Evolutionary conservation across 2,888 invertebrate species (phyloP).

Genomic region (Hydroisotoma schaefferi): DNA sequence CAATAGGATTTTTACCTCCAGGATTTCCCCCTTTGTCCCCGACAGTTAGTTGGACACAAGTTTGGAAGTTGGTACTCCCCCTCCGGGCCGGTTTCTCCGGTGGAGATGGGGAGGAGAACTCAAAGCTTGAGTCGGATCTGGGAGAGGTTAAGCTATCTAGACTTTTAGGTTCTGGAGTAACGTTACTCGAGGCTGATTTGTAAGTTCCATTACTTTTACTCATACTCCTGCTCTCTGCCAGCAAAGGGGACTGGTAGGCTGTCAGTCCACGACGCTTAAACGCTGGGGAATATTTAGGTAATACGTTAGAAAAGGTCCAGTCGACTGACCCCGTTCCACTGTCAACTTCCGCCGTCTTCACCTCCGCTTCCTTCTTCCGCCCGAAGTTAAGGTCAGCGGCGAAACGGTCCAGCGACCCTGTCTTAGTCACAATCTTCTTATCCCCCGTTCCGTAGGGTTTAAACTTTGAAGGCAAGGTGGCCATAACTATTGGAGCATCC

Average conservation of each 20-base stretch:
- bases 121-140: constrained; percentile 60
- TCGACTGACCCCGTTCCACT: too few species aligned
- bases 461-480: too few species aligned
- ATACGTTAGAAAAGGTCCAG: constrained; percentile 47
- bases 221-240: constrained; percentile 28
- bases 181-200: constrained; percentile 21
- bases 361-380: too few species aligned
- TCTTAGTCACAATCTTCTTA: constrained; percentile 28
- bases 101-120: constrained; percentile 48
- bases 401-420: constrained; percentile 42
- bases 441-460: too few species aligned
- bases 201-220: constrained; percentile 23
- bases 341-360: too few species aligned
- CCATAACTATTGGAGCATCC: constrained; percentile 54
- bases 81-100: not conserved
- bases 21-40: not conserved
- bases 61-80: not conserved
- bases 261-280: constrained; percentile 72
- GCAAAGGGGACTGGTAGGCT: constrained; percentile 55
- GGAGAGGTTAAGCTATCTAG: constrained; percentile 61
- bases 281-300: constrained; percentile 78
- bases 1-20: constrained; percentile 1
- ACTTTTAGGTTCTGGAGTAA: constrained; percentile 55
- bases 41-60: not conserved
- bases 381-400: constrained; percentile 19